phyloP scores from a whole-genome alignment of 1,140 invertebrate species.

The Caerostris darwini region DNA sequence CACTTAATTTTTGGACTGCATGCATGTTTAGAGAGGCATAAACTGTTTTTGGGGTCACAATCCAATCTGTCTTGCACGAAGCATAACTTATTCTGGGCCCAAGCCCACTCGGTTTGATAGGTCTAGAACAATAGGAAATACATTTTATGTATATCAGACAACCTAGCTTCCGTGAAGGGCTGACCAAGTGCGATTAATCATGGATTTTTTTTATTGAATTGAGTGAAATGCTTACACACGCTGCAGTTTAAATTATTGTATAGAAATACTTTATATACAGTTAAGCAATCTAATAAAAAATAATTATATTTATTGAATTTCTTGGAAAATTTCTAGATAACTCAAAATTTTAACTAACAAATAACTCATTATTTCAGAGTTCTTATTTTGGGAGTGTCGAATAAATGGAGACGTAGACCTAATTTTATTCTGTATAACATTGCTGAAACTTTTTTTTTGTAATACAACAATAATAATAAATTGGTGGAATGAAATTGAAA shows the following conservation, averaged over 20 bases:
- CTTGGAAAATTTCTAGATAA: too few relatives aligned
- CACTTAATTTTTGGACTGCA: background rate
- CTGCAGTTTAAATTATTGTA: background rate
- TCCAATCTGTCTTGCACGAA: background rate
- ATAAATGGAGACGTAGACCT: too few relatives aligned
- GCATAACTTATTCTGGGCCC: background rate
- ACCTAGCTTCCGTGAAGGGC: background rate
- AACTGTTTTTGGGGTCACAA: background rate
- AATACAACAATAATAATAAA: too few relatives aligned
- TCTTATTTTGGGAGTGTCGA: too few relatives aligned
- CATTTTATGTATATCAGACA: background rate
- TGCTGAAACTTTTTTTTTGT: too few relatives aligned
- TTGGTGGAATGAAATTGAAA: too few relatives aligned
- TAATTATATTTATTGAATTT: too few relatives aligned
- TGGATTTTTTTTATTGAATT: background rate
- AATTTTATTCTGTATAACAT: too few relatives aligned
- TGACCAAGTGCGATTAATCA: slow-evolving; percentile 15
- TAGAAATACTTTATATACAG: too few relatives aligned
- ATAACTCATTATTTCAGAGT: too few relatives aligned
- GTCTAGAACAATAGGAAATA: slow-evolving; percentile 33
- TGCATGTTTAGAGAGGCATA: background rate
- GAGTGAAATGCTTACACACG: background rate
- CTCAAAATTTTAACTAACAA: too few relatives aligned
- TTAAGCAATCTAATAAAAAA: too few relatives aligned
- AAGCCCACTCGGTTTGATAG: background rate